Conservation (phyloP, 2,888 invertebrate genomes). For the Zygaena filipendulae region DNA sequence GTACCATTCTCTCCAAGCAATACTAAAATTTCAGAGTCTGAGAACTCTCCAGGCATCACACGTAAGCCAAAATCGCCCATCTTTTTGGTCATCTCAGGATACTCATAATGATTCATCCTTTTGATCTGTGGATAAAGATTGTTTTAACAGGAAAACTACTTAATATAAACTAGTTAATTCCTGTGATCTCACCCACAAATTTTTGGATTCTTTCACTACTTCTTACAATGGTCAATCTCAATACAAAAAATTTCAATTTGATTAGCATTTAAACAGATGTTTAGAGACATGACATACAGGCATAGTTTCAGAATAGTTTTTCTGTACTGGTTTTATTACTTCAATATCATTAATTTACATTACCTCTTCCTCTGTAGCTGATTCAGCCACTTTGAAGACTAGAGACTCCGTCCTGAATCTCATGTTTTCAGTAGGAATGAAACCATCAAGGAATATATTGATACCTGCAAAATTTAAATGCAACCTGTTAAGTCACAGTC, state of each 20-base stretch:
- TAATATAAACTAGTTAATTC: neutral
- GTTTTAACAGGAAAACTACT: neutral
- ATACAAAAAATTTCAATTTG: no score
- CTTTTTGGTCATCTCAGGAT: conserved; percentile 91
- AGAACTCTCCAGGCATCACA: conserved; percentile 93
- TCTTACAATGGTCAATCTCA: no score
- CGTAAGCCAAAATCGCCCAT: conserved; percentile 82
- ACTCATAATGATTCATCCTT: conserved; percentile 95
- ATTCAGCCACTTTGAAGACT: conserved; percentile 98
- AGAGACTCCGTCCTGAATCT: conserved; percentile 97
- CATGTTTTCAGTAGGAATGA: conserved; percentile 98
- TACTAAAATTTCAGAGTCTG: conserved; percentile 99
- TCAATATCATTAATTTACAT: conserved; percentile 9
- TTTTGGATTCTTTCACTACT: no score
- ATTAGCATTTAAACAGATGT: no score
- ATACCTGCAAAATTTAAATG: conserved; percentile 81
- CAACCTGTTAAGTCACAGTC: no score
- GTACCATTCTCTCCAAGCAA: conserved; percentile 98
- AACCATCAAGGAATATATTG: conserved; percentile 99
- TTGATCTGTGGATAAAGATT: conserved; percentile 68
- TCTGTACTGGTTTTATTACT: no score
- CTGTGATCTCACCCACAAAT: no score
- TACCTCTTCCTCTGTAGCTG: conserved; percentile 95
- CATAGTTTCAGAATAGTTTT: no score
- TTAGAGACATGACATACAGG: no score